Evolutionary conservation across 2,888 invertebrate species (phyloP).

Genomic region (Ectropis crepuscularia): DNA sequence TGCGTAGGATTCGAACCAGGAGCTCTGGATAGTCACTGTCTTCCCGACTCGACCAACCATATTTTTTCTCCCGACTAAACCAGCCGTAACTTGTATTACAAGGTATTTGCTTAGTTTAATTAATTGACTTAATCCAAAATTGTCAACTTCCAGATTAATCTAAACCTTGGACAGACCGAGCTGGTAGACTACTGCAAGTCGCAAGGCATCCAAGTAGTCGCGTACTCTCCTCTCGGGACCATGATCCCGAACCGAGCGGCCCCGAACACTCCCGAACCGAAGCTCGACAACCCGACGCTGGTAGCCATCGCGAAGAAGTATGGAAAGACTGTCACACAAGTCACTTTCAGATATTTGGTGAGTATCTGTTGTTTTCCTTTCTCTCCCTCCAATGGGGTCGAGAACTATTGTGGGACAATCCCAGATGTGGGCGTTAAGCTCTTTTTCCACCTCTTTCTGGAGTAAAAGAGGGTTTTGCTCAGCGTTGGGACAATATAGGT

Average conservation of each 20-base stretch:
- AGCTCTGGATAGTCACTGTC: no score
- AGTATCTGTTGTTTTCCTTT: conserved; percentile 21
- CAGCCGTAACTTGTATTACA: neutral
- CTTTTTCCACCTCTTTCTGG: no score
- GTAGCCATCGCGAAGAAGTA: conserved; percentile 85
- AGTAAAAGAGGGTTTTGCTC: no score
- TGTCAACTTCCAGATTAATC: conserved; percentile 70
- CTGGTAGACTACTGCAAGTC: conserved; percentile 86
- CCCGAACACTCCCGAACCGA: conserved; percentile 79
- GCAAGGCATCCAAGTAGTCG: conserved; percentile 85
- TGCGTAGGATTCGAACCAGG: no score
- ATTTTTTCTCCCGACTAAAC: no score
- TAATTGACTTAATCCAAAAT: no score
- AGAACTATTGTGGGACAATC: no score
- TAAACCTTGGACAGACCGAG: conserved; percentile 88
- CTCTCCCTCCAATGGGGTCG: no score
- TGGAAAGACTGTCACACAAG: conserved; percentile 86
- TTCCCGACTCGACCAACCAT: no score
- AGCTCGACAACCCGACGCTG: conserved; percentile 80
- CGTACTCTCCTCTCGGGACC: conserved; percentile 88
- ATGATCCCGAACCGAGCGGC: conserved; percentile 75
- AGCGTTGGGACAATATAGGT: no score
- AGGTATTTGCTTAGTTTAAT: neutral
- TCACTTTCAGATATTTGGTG: conserved; percentile 61
- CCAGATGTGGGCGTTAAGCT: no score